phyloP scores from a whole-genome alignment of 2,113 vertebrate genomes.

The Halichoerus grypus region DNA sequence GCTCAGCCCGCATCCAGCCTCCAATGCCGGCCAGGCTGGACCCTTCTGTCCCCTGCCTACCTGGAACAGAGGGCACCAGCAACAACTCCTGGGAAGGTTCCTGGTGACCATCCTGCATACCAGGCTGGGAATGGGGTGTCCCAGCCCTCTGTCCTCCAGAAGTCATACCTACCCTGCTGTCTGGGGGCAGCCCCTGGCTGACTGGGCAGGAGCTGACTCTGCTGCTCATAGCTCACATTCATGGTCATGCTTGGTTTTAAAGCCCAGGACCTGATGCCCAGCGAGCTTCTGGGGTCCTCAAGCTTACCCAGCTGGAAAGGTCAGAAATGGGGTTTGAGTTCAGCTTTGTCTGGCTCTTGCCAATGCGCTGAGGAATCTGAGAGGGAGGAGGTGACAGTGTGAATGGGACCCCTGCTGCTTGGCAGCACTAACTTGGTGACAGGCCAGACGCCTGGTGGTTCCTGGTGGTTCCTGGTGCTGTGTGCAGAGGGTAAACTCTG shows the following conservation, averaged over 20 bases:
- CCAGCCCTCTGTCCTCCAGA: background rate
- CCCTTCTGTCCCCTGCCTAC: background rate
- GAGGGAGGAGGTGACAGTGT: background rate
- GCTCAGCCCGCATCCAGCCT: background rate
- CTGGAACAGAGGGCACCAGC: background rate
- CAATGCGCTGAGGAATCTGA: background rate
- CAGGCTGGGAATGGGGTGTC: background rate
- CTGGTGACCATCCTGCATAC: no score
- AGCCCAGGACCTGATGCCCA: background rate
- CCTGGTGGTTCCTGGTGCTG: background rate
- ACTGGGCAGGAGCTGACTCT: background rate
- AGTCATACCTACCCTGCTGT: background rate
- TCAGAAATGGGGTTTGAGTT: background rate
- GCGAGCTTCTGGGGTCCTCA: background rate
- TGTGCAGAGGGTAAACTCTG: background rate
- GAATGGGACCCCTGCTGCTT: no score
- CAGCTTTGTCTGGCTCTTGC: background rate
- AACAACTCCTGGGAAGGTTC: background rate
- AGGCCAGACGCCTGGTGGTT: background rate
- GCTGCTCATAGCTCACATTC: background rate
- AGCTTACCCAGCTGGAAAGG: background rate
- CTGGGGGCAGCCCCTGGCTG: background rate
- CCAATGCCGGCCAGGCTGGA: background rate
- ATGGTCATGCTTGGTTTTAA: background rate
- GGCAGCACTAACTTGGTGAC: background rate